Evolutionary conservation across 2,113 vertebrate genomes (phyloP).

Genomic region (Alexandromys fortis): DNA sequence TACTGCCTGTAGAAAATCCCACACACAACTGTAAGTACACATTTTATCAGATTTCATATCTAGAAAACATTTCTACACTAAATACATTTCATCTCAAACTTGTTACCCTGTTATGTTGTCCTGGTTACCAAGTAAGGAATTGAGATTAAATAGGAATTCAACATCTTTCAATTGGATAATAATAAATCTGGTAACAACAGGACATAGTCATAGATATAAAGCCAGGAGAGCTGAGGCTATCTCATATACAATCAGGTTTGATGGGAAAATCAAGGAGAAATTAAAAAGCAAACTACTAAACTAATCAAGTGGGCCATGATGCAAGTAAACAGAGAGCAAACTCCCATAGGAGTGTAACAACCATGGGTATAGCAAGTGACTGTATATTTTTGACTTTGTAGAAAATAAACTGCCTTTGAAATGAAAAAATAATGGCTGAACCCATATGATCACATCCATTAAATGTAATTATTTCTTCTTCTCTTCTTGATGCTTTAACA

Average conservation of each 20-base stretch:
- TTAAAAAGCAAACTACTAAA: neutral
- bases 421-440: neutral
- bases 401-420: neutral
- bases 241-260: neutral
- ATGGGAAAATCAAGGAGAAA: neutral
- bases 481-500: neutral
- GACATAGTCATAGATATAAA: neutral
- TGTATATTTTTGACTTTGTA: neutral
- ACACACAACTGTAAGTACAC: neutral
- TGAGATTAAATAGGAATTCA: neutral
- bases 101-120: neutral
- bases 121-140: neutral
- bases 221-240: neutral
- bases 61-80: neutral
- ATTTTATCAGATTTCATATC: neutral
- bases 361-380: neutral
- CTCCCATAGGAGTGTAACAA: neutral
- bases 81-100: neutral
- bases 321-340: neutral
- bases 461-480: neutral
- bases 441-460: neutral
- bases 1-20: neutral
- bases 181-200: neutral
- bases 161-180: neutral
- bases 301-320: neutral